These are phyloP conservation scores for Amphimallon solstitiale DNA, from an alignment of 2,888 invertebrate genomes.

Conservation along the genomic window DNA sequence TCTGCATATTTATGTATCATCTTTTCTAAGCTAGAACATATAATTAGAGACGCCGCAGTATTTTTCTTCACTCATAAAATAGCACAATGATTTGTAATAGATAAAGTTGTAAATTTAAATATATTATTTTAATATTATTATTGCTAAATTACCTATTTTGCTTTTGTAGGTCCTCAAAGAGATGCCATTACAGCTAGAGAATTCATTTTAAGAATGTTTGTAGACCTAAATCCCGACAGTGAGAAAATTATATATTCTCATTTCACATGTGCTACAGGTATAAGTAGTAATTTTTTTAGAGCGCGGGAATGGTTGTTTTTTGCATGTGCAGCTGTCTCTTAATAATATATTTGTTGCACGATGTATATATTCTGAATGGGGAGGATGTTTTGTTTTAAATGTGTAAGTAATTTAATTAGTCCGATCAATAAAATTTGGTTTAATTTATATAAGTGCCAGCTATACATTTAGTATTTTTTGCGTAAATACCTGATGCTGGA, in stretches of 20 bases:
- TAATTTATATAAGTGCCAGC: no score
- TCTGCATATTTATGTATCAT: no score
- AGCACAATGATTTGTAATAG: no score
- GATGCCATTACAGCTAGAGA: slow-evolving; percentile 99
- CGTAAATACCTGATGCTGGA: no score
- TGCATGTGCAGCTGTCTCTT: slow-evolving; percentile 23
- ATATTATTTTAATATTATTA: no score
- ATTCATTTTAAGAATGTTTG: slow-evolving; percentile 99
- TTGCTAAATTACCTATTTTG: background rate
- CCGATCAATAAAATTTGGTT: no score
- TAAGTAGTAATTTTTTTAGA: slow-evolving; percentile 28
- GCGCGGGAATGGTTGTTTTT: slow-evolving; percentile 13
- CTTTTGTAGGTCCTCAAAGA: slow-evolving; percentile 86
- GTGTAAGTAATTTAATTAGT: slow-evolving; percentile 16
- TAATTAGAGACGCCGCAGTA: no score
- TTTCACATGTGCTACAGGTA: slow-evolving; percentile 99
- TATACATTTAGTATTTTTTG: no score
- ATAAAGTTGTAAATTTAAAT: no score
- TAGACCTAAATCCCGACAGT: slow-evolving; percentile 99
- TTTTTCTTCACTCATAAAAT: no score
- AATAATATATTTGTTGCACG: background rate
- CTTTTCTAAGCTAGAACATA: no score
- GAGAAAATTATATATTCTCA: slow-evolving; percentile 99
- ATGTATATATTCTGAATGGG: no score
- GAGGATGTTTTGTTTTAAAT: slow-evolving; percentile 9